A percentile compares a stretch with the other conserved stretches of the same genome.
Conservation (phyloP, 1,140 invertebrate genomes). For the Drosophila kurseongensis region DNA sequence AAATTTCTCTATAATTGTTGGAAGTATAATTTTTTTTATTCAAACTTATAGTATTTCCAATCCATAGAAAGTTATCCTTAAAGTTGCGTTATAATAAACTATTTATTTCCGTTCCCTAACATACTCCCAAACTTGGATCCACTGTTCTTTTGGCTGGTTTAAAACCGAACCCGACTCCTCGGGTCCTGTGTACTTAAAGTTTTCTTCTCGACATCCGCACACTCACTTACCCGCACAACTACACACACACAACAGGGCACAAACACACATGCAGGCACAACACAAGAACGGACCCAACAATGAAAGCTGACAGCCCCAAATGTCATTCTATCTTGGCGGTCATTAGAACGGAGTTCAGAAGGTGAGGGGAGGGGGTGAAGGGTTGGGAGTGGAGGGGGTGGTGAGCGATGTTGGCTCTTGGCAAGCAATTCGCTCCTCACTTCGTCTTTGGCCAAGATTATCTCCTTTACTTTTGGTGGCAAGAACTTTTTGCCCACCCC, state of each 20-base stretch:
- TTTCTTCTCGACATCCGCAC: conserved; percentile 63
- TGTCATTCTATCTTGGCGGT: conserved; percentile 82
- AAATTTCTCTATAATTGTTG: too few species aligned
- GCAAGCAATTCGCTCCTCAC: conserved; percentile 57
- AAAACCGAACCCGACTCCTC: conserved; percentile 59
- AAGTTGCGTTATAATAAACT: too few species aligned
- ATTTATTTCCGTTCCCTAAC: too few species aligned
- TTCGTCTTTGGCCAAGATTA: conserved; percentile 75
- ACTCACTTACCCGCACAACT: conserved; percentile 34
- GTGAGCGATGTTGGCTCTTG: conserved; percentile 55
- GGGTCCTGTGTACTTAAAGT: conserved; percentile 75
- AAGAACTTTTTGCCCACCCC: conserved; percentile 64
- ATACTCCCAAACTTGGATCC: not conserved
- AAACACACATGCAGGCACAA: conserved; percentile 39
- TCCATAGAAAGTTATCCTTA: too few species aligned
- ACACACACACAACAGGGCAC: conserved; percentile 19
- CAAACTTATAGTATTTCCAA: too few species aligned
- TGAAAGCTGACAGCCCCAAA: conserved; percentile 81
- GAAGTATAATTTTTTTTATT: too few species aligned
- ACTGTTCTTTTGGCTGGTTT: conserved; percentile 42
- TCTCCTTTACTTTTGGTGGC: conserved; percentile 82
- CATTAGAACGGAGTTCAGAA: conserved; percentile 77
- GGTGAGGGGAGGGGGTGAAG: conserved; percentile 19
- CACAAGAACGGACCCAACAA: conserved; percentile 69
- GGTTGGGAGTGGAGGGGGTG: conserved; percentile 8